phyloP scores from a whole-genome alignment of 2,113 vertebrate genomes.

The Eupsittula cactorum region DNA sequence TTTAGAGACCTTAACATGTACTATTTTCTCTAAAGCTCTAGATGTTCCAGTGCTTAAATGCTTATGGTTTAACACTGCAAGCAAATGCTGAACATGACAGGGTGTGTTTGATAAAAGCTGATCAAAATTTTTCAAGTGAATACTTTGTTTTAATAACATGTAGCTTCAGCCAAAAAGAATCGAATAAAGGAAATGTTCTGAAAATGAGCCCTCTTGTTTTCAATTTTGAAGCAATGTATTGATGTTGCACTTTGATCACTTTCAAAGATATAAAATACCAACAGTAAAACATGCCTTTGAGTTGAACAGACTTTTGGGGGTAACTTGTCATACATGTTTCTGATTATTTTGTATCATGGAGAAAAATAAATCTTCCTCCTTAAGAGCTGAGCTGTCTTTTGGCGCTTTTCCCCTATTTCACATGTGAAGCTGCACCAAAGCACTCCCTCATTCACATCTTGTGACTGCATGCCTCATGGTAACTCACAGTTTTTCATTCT shows the following conservation, averaged over 20 bases:
- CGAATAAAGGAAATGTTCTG: neutral
- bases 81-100: neutral
- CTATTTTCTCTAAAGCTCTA: neutral
- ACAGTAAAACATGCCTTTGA: neutral
- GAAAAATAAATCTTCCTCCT: neutral
- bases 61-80: neutral
- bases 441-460: neutral
- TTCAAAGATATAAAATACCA: neutral
- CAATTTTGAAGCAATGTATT: neutral
- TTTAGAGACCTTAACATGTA: neutral
- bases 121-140: neutral
- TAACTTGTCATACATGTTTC: neutral
- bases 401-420: neutral
- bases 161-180: neutral
- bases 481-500: neutral
- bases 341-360: neutral
- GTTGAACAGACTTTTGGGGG: neutral
- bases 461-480: neutral
- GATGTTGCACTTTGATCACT: neutral
- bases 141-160: neutral
- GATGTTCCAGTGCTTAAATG: neutral
- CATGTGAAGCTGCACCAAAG: neutral
- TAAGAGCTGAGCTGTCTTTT: neutral
- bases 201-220: neutral
- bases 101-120: neutral